These are phyloP conservation scores for Pteromalus puparum DNA, from an alignment of 1,140 invertebrate genomes.

Conservation along the genomic window DNA sequence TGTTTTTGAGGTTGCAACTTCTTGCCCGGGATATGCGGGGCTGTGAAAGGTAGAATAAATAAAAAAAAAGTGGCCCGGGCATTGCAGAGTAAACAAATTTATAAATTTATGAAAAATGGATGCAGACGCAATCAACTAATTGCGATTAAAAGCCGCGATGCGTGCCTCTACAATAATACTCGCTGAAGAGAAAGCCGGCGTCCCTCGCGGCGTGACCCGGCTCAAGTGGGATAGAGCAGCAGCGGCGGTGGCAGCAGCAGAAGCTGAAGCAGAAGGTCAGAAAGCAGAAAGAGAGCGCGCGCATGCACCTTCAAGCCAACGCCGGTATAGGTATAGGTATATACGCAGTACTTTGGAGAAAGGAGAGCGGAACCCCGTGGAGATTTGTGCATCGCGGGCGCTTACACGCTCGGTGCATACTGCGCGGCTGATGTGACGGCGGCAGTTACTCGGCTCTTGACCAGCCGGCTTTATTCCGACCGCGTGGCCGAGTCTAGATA, in stretches of 20 bases:
- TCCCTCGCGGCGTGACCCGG: slow-evolving; percentile 26
- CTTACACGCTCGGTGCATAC: background rate
- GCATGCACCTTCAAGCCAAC: background rate
- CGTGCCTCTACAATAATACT: background rate
- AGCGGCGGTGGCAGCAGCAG: too few relatives aligned
- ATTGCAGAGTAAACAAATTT: too few relatives aligned
- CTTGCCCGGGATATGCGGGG: background rate
- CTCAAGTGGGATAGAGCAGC: slow-evolving; percentile 12
- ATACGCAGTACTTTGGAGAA: background rate
- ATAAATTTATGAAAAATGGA: too few relatives aligned
- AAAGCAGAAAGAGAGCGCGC: background rate
- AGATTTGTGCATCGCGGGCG: slow-evolving; percentile 8
- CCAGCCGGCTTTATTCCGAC: background rate
- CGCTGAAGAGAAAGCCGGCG: background rate
- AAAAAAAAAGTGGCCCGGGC: too few relatives aligned
- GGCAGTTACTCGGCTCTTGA: slow-evolving; percentile 1
- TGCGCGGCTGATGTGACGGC: background rate
- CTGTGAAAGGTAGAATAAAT: too few relatives aligned
- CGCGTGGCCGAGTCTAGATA: background rate
- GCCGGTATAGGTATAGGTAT: background rate
- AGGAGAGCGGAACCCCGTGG: background rate
- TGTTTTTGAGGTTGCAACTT: background rate
- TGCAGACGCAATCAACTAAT: background rate
- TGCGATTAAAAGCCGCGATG: background rate
- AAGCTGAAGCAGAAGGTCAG: background rate